Conservation (phyloP, 2,888 invertebrate species). For the Tetheella fluctuosa region DNA sequence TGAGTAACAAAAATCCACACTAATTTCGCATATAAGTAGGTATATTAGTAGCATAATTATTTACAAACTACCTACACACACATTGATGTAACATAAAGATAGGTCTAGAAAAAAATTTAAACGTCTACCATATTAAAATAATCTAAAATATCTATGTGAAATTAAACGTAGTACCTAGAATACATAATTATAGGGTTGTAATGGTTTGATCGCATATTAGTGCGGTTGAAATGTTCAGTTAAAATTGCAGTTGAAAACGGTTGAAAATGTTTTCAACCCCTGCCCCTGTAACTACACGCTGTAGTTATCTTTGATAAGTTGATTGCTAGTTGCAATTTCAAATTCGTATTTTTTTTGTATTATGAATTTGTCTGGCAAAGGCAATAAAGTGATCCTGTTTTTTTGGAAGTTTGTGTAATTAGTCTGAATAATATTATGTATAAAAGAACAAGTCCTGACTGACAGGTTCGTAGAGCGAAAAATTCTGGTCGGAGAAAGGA, state of each 20-base stretch:
- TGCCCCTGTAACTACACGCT: slow-evolving; percentile 18
- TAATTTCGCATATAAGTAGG: no score
- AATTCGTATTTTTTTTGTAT: not conserved
- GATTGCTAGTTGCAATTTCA: not conserved
- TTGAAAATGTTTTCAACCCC: slow-evolving; percentile 2
- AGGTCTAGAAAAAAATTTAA: not conserved
- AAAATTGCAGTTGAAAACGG: not conserved
- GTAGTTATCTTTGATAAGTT: slow-evolving; percentile 17
- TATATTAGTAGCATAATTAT: no score
- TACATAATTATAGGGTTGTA: not conserved
- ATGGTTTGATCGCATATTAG: not conserved
- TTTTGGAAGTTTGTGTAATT: no score
- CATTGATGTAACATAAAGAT: not conserved
- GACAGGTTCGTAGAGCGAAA: no score
- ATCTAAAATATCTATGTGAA: not conserved
- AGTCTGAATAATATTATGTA: no score
- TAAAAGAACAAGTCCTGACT: no score
- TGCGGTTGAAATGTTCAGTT: slow-evolving; percentile 27
- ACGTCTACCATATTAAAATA: not conserved
- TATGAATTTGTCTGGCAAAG: no score
- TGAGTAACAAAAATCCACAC: no score
- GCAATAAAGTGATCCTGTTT: no score
- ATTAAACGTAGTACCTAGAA: not conserved
- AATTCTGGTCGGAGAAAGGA: no score
- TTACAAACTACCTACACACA: not conserved